A percentile compares a stretch with the other conserved stretches of the same genome.
Conservation (phyloP, 2,797 vertebrate species). For the Ataeniobius toweri region DNA sequence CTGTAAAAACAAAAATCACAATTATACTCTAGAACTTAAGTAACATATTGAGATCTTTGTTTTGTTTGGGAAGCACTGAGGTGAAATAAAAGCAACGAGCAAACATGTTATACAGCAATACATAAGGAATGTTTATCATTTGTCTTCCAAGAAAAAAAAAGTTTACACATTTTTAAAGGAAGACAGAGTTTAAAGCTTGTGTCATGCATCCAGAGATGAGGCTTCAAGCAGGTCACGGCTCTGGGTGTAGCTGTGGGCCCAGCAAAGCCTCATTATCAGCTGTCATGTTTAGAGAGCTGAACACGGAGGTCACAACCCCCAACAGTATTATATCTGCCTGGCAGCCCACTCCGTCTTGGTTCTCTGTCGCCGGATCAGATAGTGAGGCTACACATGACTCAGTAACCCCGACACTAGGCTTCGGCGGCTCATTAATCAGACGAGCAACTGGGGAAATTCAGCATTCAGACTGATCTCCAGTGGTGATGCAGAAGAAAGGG, state of each 20-base stretch:
- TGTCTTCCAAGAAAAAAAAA: not conserved
- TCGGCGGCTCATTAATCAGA: slow-evolving; percentile 77
- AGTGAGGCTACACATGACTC: slow-evolving; percentile 74
- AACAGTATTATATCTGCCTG: slow-evolving; percentile 77
- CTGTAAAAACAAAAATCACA: not conserved
- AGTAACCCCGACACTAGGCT: slow-evolving; percentile 63
- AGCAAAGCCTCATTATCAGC: slow-evolving; percentile 72
- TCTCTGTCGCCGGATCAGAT: slow-evolving; percentile 82
- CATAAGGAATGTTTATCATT: not conserved
- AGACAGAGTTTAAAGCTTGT: slow-evolving; percentile 1
- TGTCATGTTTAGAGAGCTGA: slow-evolving; percentile 76
- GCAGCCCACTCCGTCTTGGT: slow-evolving; percentile 80
- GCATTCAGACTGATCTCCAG: slow-evolving; percentile 24
- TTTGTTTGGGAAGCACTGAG: not conserved
- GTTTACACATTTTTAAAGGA: not conserved
- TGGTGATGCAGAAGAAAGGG: not conserved
- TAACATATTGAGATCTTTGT: not conserved
- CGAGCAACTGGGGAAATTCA: slow-evolving; percentile 50
- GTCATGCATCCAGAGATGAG: slow-evolving; percentile 23
- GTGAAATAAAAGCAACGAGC: not conserved
- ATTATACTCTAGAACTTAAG: not conserved
- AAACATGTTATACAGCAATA: not conserved
- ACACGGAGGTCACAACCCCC: slow-evolving; percentile 75
- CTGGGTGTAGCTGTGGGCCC: slow-evolving; percentile 41
- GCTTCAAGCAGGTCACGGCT: slow-evolving; percentile 53